phyloP scores from a whole-genome alignment of 2,797 vertebrate species.

The Saxicola maurus region DNA sequence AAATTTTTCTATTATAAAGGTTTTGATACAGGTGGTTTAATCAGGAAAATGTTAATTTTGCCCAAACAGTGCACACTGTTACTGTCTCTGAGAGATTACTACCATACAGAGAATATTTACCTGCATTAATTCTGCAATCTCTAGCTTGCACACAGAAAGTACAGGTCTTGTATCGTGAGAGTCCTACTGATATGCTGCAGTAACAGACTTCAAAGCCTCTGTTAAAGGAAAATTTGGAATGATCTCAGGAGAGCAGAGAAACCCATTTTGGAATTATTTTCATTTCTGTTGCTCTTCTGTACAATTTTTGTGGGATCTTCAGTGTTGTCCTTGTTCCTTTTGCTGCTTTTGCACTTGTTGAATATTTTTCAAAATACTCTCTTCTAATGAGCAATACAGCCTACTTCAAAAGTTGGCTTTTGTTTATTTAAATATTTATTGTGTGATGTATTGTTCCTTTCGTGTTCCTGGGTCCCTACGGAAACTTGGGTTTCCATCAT shows the following conservation, averaged over 20 bases:
- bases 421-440: background rate
- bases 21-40: background rate
- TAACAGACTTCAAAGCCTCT: background rate
- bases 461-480: background rate
- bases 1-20: background rate
- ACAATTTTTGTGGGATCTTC: background rate
- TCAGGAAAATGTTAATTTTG: background rate
- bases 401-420: background rate
- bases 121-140: background rate
- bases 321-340: background rate
- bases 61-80: background rate
- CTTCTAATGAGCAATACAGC: background rate
- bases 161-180: background rate
- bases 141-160: background rate
- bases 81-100: background rate
- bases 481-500: background rate
- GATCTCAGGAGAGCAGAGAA: background rate
- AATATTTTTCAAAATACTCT: background rate
- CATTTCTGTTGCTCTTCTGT: background rate
- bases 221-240: background rate
- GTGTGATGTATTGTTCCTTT: background rate
- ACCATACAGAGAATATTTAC: background rate
- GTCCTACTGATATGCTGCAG: background rate
- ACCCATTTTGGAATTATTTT: background rate
- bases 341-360: background rate